Base-by-base conservation (phyloP, 1,140 invertebrate species). In the Trichomalopsis sarcophagae region DNA sequence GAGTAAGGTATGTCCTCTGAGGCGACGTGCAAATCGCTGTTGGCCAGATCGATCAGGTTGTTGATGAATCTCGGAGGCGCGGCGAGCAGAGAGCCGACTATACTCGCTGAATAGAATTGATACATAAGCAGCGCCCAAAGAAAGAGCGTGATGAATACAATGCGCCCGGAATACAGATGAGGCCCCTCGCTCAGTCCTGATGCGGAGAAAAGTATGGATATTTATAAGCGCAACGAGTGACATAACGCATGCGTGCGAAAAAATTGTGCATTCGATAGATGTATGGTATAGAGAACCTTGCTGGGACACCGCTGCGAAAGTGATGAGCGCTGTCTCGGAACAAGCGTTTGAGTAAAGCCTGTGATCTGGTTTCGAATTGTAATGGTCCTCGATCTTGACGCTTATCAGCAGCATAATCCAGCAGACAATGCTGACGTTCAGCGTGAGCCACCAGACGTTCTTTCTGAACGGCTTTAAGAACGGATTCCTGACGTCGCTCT, bases 101-200 rank as follows among this genome's bases (percentile, higher is more conserved):
- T 95, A 85, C 94, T 95, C 0, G 96, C 96, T 30, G 96, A 96
- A 89, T 96, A 97, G 87, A 96, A 96, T 89, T 96, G 96, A 90
- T 95, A 96, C 14, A 96, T 89, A 27, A 95, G 92, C 78, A 96
- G 89, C 0, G 95, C 94, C 91, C 96, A 96, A 0, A 96, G 75
- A 81, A 96, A 94, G 11, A 95, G 94, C 0, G 94, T 94, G 23
- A 96, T 92, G 2, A 95, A 94, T 17, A 95, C 91, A 27, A 96
- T 93, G 66, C 95, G 94, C n/a, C 95, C 94, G 11, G 95, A 94
- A 55, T 92, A 90, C 2, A 94, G 92, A 23, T 87, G 88, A 17
- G 94, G 93, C 75, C 92, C 91, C 77, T 94, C 92, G 10, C 90
- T 90, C 73, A 93, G 89, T 11, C 95, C 94, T 95, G 79, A 11